These are phyloP conservation scores for Galendromus occidentalis DNA, from an alignment of 1,140 invertebrate genomes.

Conservation along the genomic window DNA sequence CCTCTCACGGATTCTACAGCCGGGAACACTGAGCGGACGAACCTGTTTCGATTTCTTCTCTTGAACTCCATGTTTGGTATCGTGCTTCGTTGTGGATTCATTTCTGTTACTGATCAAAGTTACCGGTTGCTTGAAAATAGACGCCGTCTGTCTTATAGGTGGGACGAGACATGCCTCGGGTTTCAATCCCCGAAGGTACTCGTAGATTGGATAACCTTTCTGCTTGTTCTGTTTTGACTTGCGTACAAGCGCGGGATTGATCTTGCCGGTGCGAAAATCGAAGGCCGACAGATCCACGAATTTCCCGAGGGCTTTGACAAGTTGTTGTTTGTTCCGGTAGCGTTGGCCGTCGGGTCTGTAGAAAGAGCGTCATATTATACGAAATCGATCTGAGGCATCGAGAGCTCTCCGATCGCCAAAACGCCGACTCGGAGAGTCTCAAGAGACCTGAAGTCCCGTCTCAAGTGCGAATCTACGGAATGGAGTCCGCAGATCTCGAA, in stretches of 20 bases:
- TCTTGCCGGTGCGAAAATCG: slow-evolving; percentile 58
- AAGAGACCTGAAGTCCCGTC: too few species aligned
- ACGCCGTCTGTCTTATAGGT: slow-evolving; percentile 89
- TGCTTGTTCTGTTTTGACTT: slow-evolving; percentile 42
- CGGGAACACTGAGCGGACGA: slow-evolving; percentile 15
- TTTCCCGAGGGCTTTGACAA: slow-evolving; percentile 51
- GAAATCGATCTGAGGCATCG: too few species aligned
- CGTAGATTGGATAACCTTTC: slow-evolving; percentile 31
- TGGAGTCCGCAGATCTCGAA: too few species aligned
- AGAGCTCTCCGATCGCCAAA: too few species aligned
- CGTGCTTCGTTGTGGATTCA: slow-evolving; percentile 26
- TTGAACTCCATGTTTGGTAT: slow-evolving; percentile 24
- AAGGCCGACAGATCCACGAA: slow-evolving; percentile 55
- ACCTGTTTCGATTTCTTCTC: slow-evolving; percentile 87
- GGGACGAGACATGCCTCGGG: slow-evolving; percentile 75
- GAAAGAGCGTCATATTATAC: background rate
- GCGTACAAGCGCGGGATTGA: slow-evolving; percentile 39
- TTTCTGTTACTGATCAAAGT: slow-evolving; percentile 62
- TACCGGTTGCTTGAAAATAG: slow-evolving; percentile 96
- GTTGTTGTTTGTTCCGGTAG: slow-evolving; percentile 56
- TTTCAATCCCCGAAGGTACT: slow-evolving; percentile 51
- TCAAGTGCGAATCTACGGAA: too few species aligned
- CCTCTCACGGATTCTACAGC: too few species aligned
- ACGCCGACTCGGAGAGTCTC: too few species aligned
- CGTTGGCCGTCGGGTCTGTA: slow-evolving; percentile 52